Conservation (phyloP, 2,888 invertebrate species). For the Xanthia togata region DNA sequence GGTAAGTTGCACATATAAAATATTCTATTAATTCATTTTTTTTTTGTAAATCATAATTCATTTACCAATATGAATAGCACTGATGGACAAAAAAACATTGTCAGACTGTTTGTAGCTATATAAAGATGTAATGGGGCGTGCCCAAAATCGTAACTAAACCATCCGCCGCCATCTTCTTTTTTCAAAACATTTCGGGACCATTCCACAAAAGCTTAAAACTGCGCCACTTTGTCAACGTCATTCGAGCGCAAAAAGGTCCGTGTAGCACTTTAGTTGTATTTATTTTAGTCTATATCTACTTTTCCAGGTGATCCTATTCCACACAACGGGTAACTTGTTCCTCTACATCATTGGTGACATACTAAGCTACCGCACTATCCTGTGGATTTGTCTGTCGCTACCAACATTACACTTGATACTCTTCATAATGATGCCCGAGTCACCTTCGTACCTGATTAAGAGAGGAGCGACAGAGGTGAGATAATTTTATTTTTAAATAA, state of each 20-base stretch:
- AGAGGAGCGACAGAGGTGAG: constrained; percentile 81
- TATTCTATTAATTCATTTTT: background rate
- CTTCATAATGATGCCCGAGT: constrained; percentile 91
- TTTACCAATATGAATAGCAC: too few relatives aligned
- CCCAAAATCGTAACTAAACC: too few relatives aligned
- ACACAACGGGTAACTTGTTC: constrained; percentile 88
- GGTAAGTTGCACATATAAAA: constrained; percentile 74
- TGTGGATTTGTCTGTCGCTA: constrained; percentile 86
- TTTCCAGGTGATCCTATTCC: constrained; percentile 80
- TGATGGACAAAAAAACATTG: too few relatives aligned
- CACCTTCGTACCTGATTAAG: constrained; percentile 89
- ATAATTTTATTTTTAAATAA: background rate
- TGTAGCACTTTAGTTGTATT: background rate
- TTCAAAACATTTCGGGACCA: too few relatives aligned
- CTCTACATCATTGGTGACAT: constrained; percentile 87
- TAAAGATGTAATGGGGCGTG: too few relatives aligned
- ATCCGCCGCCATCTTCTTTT: too few relatives aligned
- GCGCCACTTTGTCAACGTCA: background rate
- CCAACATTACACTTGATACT: constrained; percentile 85
- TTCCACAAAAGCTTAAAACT: too few relatives aligned
- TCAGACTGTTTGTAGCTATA: too few relatives aligned
- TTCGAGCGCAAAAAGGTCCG: background rate
- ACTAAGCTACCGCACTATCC: constrained; percentile 85
- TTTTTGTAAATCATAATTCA: too few relatives aligned
- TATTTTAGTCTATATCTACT: background rate